A percentile compares a stretch with the other conserved stretches of the same genome.
phyloP scores from a whole-genome alignment of 2,113 vertebrate species.

The Orycteropus afer region DNA sequence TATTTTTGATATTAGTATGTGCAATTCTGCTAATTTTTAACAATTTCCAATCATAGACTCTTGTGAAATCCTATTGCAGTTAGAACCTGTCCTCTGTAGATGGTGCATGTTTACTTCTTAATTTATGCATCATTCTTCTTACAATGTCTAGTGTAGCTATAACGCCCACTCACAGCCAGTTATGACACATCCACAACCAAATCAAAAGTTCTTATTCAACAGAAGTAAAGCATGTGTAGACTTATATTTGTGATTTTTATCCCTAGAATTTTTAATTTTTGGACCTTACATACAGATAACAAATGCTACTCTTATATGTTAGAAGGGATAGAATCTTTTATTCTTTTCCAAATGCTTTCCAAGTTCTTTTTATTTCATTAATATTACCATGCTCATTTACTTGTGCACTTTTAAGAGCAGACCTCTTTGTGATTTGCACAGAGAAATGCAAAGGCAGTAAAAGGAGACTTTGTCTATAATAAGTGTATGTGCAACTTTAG shows the following conservation, averaged over 20 bases:
- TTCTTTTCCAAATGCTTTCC: background rate
- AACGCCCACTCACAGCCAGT: background rate
- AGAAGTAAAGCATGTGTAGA: background rate
- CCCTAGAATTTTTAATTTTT: background rate
- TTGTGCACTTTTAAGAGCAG: background rate
- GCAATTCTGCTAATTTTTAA: background rate
- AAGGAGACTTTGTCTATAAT: background rate
- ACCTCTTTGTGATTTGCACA: background rate
- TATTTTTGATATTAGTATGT: background rate
- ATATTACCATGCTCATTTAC: background rate
- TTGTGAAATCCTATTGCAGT: background rate
- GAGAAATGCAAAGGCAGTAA: background rate
- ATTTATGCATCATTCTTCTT: background rate
- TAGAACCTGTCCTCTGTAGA: background rate
- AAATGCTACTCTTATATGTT: background rate
- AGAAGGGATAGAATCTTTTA: background rate
- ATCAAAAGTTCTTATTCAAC: background rate
- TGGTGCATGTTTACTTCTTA: background rate
- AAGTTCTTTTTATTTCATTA: background rate
- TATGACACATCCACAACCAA: background rate
- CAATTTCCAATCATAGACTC: background rate
- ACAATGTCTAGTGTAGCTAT: no score
- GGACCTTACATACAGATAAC: background rate
- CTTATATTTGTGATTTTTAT: background rate
- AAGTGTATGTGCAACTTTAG: background rate